These are phyloP conservation scores for Scomber japonicus DNA, from an alignment of 2,113 vertebrate species.

Conservation along the genomic window DNA sequence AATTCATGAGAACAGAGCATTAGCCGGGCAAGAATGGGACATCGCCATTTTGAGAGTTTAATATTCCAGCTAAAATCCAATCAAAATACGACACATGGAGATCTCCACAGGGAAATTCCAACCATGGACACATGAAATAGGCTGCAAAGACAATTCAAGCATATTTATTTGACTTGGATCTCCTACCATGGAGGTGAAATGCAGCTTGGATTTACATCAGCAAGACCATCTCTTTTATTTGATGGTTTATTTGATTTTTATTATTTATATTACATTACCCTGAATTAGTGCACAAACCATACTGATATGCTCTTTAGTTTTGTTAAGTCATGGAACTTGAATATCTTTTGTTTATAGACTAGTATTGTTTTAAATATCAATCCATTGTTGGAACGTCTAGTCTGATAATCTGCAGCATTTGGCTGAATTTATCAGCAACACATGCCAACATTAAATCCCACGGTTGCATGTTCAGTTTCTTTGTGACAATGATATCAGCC, in stretches of 20 bases:
- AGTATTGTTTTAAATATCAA: conserved; percentile 5
- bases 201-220: conserved; percentile 2
- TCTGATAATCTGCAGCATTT: background rate
- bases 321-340: background rate
- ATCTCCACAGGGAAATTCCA: conserved; percentile 22
- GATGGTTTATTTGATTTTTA: background rate
- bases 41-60: background rate
- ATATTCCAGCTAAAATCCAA: conserved; percentile 13
- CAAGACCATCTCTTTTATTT: background rate
- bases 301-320: background rate
- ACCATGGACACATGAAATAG: background rate
- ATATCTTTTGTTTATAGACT: background rate
- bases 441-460: background rate
- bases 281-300: background rate
- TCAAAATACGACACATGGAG: conserved; percentile 10
- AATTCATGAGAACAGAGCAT: background rate
- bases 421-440: background rate
- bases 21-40: background rate
- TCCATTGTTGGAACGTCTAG: background rate
- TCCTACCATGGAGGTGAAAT: conserved; percentile 20
- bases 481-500: background rate
- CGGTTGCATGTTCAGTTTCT: background rate
- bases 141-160: conserved; percentile 3
- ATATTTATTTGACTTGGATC: conserved; percentile 20
- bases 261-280: background rate